These are phyloP conservation scores for Aphidoletes aphidimyza DNA, from an alignment of 2,888 invertebrate species.

Conservation along the genomic window DNA sequence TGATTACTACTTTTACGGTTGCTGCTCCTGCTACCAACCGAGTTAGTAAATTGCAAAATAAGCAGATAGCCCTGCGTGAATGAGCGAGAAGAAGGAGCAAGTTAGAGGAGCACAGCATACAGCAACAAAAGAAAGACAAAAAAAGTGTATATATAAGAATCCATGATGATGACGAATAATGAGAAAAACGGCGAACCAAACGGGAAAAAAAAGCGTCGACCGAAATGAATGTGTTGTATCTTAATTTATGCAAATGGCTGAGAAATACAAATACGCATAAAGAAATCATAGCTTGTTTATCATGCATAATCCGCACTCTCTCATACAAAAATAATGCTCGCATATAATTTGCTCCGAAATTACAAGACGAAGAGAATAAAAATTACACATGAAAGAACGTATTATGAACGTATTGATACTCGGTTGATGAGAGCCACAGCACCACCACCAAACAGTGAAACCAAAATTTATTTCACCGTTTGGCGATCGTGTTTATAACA, in stretches of 20 bases:
- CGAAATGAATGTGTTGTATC: slow-evolving; percentile 37
- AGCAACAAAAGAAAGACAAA: neutral
- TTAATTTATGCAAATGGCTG: slow-evolving; percentile 53
- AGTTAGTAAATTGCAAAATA: slow-evolving; percentile 53
- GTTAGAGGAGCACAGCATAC: neutral
- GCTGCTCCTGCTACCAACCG: slow-evolving; percentile 52
- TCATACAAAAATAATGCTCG: neutral
- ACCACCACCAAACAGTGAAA: neutral
- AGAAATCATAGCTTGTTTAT: slow-evolving; percentile 43
- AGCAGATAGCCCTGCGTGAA: no score
- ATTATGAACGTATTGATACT: no score
- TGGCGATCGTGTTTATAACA: slow-evolving; percentile 49
- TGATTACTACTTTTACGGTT: slow-evolving; percentile 52
- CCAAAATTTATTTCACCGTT: slow-evolving; percentile 14
- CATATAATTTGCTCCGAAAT: slow-evolving; percentile 35
- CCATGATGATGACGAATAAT: slow-evolving; percentile 50
- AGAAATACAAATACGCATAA: slow-evolving; percentile 52
- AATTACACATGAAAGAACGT: no score
- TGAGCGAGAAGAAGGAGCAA: neutral
- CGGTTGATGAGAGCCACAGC: no score
- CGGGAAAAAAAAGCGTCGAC: slow-evolving; percentile 10
- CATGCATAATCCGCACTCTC: slow-evolving; percentile 32
- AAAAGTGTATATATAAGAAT: neutral
- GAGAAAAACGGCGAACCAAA: neutral
- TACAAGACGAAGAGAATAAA: no score